These are phyloP conservation scores for Orthosia gracilis DNA, from an alignment of 2,888 invertebrate species.

Conservation along the genomic window DNA sequence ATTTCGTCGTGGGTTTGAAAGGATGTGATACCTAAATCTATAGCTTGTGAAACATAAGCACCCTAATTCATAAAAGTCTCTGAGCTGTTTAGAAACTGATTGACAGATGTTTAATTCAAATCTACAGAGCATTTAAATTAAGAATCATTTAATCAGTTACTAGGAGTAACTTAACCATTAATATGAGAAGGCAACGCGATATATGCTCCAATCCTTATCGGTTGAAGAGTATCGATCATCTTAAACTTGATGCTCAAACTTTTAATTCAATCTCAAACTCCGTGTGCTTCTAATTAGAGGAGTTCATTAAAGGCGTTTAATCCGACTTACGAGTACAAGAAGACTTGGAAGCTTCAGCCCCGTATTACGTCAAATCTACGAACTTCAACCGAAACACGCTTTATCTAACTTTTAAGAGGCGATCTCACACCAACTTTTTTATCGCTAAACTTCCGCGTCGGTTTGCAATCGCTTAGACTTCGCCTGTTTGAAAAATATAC, in stretches of 20 bases:
- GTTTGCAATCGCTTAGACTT: conserved; percentile 6
- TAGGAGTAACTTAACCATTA: not conserved
- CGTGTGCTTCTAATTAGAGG: conserved; percentile 9
- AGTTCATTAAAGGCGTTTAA: conserved; percentile 14
- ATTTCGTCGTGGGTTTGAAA: not conserved
- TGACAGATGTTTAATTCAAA: too few species aligned
- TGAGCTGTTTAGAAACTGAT: too few species aligned
- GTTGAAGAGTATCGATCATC: too few species aligned
- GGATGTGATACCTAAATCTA: too few species aligned
- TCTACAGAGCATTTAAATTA: too few species aligned
- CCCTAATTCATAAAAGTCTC: too few species aligned
- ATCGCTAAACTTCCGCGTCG: conserved; percentile 26
- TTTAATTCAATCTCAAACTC: conserved; percentile 9
- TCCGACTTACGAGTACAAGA: not conserved
- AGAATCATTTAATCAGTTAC: too few species aligned
- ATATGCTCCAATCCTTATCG: not conserved
- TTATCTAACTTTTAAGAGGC: conserved; percentile 8
- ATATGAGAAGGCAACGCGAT: not conserved
- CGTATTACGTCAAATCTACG: conserved; percentile 28
- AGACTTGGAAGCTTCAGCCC: conserved; percentile 1
- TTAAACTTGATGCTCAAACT: conserved; percentile 6
- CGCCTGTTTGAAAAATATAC: conserved; percentile 10
- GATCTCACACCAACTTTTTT: conserved; percentile 18
- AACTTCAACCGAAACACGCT: conserved; percentile 28
- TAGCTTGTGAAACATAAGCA: too few species aligned